These are phyloP conservation scores for Notamacropus eugenii DNA, from an alignment of 2,797 vertebrate species.

Conservation along the genomic window DNA sequence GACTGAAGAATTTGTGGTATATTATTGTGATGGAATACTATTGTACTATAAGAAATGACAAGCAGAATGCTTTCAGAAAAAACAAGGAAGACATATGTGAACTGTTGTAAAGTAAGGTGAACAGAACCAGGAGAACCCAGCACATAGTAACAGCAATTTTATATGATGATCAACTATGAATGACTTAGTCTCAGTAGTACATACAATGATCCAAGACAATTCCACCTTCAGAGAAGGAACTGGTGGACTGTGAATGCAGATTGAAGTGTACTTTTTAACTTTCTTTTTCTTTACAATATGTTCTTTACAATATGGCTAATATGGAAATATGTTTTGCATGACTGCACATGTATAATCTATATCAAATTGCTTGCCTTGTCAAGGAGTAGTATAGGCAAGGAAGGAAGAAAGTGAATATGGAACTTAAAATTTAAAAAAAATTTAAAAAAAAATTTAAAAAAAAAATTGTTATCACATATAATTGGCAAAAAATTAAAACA, in stretches of 20 bases:
- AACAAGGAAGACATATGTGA: not conserved
- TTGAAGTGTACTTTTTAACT: not conserved
- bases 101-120: not conserved
- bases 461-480: not conserved
- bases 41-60: not conserved
- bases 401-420: not conserved
- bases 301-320: not conserved
- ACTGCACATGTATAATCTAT: not conserved
- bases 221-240: not conserved
- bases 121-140: not conserved
- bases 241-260: not conserved
- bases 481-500: not conserved
- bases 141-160: not conserved
- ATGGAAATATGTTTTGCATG: not conserved
- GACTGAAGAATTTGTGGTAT: not conserved
- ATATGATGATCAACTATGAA: not conserved
- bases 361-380: not conserved
- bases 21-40: not conserved
- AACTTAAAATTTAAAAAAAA: not conserved
- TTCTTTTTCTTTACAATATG: not conserved
- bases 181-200: not conserved
- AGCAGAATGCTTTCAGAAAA: not conserved
- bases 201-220: not conserved
- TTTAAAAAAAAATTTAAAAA: no score
- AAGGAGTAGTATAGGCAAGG: not conserved